Base-by-base conservation (phyloP, 2,797 vertebrate genomes). In the Arnoldichthys spilopterus region DNA sequence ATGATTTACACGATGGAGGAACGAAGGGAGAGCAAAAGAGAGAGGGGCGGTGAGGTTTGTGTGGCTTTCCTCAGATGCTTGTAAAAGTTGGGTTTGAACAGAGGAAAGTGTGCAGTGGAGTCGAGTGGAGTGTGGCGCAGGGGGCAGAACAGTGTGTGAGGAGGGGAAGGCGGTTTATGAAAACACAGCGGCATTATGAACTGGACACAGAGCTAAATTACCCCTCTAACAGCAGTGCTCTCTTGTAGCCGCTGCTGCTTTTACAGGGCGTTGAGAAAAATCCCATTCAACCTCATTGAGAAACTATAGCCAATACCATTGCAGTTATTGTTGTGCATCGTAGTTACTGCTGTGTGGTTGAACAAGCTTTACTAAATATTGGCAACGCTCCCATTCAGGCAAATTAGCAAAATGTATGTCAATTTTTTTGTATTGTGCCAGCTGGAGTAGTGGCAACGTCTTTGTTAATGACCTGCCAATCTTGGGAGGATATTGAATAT, bases 11-110 rank as follows among this genome's bases (percentile, higher is more conserved):
- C 12, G 9, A 63, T 8, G 13, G 32, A 45, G 47, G 47, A 64
- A 24, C 16, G 68, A 40, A 28, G 61, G 26, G 24, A 70, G 22
- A 1, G 37, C 3, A 53, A 16, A 66, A 15, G 51, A n/a, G 15
- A 32, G 30, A 37, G 58, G 11, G 58, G 49, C 3, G 58, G 58
- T 51, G 77, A 47, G 77, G 81, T 67, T 83, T 72, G 77, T 68
- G 69, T 6, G 73, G 81, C 54, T 83, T 37, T 73, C 61, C 67
- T 72, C 43, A 24, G 77, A 79, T n/a, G 81, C 80, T 76, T 76
- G 73, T 79, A 67, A 83, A 83, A 68, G 51, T 72, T 59, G 49
- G 66, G 76, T 79, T 82, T 76, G 68, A 47, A 72, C 81, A 83
- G 81, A 79, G 81, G 81, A 83, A 76, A 68, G 61, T 67, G 73